Percentiles rank a stretch among this genome's conserved stretches.
Conservation (phyloP, 2,113 vertebrate genomes). For the Chiloscyllium plagiosum region DNA sequence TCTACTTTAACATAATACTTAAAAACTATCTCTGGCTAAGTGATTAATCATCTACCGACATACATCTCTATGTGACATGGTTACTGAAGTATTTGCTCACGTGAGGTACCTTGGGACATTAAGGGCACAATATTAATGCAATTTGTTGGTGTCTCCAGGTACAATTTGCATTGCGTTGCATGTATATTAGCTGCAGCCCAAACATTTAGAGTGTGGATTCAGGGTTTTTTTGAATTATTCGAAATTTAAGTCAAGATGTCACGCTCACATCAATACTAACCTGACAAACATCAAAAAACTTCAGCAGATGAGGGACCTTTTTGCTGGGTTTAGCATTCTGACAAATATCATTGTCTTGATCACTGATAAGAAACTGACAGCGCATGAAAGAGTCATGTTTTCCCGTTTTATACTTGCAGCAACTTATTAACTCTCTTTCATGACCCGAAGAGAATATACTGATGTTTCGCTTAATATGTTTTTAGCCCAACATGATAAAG, state of each 20-base stretch:
- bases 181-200: background rate
- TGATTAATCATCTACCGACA: background rate
- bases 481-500: background rate
- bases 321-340: background rate
- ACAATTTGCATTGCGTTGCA: background rate
- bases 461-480: background rate
- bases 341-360: background rate
- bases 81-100: background rate
- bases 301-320: background rate
- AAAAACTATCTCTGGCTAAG: background rate
- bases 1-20: background rate
- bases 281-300: background rate
- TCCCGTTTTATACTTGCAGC: background rate
- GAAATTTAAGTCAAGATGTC: background rate
- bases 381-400: background rate
- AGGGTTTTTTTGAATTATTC: background rate
- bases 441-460: background rate
- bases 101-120: background rate
- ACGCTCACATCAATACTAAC: background rate
- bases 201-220: background rate
- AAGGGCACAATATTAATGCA: background rate
- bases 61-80: background rate
- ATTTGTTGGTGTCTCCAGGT: background rate
- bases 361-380: background rate
- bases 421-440: background rate